Conservation (phyloP, 2,797 vertebrate species). For the Poliocrania exsul region DNA sequence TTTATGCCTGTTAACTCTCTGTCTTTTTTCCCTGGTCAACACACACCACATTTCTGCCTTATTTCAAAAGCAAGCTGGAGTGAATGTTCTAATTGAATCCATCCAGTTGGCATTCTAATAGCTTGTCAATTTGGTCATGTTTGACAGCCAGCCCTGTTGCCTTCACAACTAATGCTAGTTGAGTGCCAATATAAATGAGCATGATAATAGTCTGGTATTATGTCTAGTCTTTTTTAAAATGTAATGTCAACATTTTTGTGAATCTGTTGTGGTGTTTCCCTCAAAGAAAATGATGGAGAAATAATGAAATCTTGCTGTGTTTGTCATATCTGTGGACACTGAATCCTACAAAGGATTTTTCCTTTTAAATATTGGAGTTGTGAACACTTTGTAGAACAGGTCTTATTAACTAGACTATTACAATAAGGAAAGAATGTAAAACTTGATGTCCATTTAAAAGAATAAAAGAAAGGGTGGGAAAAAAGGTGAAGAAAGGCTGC, state of each 20-base stretch:
- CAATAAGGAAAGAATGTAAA: conserved; percentile 19
- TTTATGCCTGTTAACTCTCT: conserved; percentile 30
- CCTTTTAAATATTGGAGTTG: not conserved
- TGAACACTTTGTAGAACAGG: conserved; percentile 14
- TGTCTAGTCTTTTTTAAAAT: conserved; percentile 35
- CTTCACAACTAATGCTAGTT: conserved; percentile 23
- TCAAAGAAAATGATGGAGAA: conserved; percentile 30
- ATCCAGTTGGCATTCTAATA: not conserved
- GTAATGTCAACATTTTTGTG: conserved; percentile 40
- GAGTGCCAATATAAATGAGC: conserved; percentile 35
- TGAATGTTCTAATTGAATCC: conserved; percentile 51
- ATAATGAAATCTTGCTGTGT: conserved; percentile 41
- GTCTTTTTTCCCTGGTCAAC: not conserved
- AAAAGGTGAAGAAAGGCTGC: conserved; percentile 68
- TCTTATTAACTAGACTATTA: not conserved
- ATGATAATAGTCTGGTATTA: conserved; percentile 39
- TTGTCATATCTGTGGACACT: not conserved
- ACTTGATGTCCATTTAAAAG: conserved; percentile 76
- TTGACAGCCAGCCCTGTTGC: conserved; percentile 60
- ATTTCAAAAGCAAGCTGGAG: conserved; percentile 5
- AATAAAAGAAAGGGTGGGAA: not conserved
- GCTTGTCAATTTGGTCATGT: not conserved
- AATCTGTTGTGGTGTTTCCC: conserved; percentile 38
- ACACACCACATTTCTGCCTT: not conserved
- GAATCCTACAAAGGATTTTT: conserved; percentile 24